These are phyloP conservation scores for Scalopus aquaticus DNA, from an alignment of 2,113 vertebrate species.

Conservation along the genomic window DNA sequence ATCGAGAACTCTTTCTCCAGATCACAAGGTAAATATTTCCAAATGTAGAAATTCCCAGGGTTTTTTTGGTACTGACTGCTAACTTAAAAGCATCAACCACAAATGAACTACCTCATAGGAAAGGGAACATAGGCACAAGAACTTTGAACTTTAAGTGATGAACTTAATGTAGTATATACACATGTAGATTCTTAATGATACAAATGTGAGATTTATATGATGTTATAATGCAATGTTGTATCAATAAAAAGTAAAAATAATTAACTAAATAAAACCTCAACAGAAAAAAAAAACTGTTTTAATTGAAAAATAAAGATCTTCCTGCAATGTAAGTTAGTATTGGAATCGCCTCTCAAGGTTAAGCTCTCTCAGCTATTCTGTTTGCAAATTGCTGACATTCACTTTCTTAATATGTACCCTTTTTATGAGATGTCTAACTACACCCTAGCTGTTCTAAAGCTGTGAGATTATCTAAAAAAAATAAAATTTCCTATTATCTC, in stretches of 20 bases:
- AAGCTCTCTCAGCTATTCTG: neutral
- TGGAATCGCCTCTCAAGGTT: neutral
- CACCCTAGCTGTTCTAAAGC: neutral
- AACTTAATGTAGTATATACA: too few species aligned
- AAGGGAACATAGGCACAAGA: constrained; percentile 4
- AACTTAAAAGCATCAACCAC: constrained; percentile 26
- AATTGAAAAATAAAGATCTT: neutral
- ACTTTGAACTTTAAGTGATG: neutral
- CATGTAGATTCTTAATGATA: too few species aligned
- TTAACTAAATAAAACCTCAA: too few species aligned
- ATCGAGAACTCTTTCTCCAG: constrained; percentile 49
- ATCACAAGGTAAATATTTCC: constrained; percentile 51
- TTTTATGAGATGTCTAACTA: neutral
- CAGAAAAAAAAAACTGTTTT: too few species aligned
- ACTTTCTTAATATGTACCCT: neutral
- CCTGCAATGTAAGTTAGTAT: neutral
- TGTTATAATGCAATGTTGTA: too few species aligned
- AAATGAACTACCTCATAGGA: neutral
- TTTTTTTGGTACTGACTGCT: constrained; percentile 28
- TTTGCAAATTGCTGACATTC: neutral
- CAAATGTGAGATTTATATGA: too few species aligned
- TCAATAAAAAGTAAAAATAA: too few species aligned
- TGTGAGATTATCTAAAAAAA: neutral
- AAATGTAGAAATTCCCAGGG: constrained; percentile 38
- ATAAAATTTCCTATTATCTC: neutral